phyloP scores from a whole-genome alignment of 2,113 vertebrate species.

The Nothoprocta perdicaria region DNA sequence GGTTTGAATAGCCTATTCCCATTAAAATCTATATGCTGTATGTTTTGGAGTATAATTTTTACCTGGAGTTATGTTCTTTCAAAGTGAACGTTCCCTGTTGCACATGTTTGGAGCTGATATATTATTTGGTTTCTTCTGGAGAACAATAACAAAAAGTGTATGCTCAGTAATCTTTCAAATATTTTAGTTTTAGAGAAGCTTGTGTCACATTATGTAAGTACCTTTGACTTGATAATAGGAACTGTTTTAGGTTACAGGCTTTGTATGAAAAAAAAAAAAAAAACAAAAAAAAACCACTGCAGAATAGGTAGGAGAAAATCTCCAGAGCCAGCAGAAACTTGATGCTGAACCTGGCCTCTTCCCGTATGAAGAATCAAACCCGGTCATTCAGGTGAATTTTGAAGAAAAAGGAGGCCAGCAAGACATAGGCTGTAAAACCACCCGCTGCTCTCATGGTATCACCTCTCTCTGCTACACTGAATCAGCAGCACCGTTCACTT shows the following conservation, averaged over 20 bases:
- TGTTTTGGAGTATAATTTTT: neutral
- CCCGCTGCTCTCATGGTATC: constrained; percentile 10
- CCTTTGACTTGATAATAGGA: neutral
- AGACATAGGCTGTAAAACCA: neutral
- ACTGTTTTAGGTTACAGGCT: neutral
- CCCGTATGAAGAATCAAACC: neutral
- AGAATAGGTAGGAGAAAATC: neutral
- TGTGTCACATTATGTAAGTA: neutral
- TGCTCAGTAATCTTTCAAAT: neutral
- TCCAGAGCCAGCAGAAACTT: neutral
- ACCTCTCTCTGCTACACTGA: neutral
- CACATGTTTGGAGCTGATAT: neutral
- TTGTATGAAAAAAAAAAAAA: neutral
- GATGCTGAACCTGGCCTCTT: neutral
- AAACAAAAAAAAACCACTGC: too few relatives aligned
- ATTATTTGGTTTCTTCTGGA: neutral
- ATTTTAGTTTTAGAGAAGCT: neutral
- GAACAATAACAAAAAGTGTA: neutral
- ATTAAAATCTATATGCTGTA: neutral
- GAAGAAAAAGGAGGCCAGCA: neutral
- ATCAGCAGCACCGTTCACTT: constrained; percentile 22
- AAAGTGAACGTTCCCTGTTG: neutral
- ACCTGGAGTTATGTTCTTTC: neutral
- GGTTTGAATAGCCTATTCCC: neutral
- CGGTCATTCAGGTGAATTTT: neutral